Base-by-base conservation (phyloP, 2,113 vertebrate genomes). In the Rattus rattus region DNA sequence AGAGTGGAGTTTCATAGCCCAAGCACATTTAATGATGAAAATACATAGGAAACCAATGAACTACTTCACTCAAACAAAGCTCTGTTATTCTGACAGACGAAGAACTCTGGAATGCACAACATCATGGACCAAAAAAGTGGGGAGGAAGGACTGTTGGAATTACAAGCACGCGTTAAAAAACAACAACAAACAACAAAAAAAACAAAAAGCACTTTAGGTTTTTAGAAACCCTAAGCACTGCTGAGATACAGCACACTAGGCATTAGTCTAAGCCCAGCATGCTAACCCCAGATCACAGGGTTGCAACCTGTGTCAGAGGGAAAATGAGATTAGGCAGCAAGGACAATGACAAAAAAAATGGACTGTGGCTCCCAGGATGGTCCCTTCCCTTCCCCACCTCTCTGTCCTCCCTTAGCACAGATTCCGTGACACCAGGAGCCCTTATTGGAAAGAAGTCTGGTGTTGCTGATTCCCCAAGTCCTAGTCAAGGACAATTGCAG, bases 21-120 rank as follows among this genome's bases (percentile, higher is more conserved):
- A 91, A 96, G 77, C 56, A 72, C 56, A 84, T 61, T 91, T 91
- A 95, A 96, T 95, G 81, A 94, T 97, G 92, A 91, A 97, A 97
- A 92, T 90, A 96, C 76, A 70, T 80, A 96, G 92, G 97, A 96
- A 95, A 96, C 95, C 61, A 92, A 87, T 89, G 94, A 92, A 96
- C 93, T 83, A 79, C 73, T 94, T 96, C 86, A 95, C 92, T 43
- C 80, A 96, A 96, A 97, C 85, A 97, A 94, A 96, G 88, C 52
- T 70, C 39, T 86, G 43, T 77, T 91, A 72, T 92, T 95, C 84
- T 52, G 59, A 87, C 67, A 85, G 26, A 73, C 81, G 54, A 92
- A 97, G 94, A 93, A 81, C 43, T 93, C 77, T 85, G 33, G 89
- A 83, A 86, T 92, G 90, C 69, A 88, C 76, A 93, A 91, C 97